A percentile compares a stretch with the other conserved stretches of the same genome.
These are phyloP conservation scores for Asarcornis scutulata DNA, from an alignment of 2,113 vertebrate genomes.

Conservation along the genomic window DNA sequence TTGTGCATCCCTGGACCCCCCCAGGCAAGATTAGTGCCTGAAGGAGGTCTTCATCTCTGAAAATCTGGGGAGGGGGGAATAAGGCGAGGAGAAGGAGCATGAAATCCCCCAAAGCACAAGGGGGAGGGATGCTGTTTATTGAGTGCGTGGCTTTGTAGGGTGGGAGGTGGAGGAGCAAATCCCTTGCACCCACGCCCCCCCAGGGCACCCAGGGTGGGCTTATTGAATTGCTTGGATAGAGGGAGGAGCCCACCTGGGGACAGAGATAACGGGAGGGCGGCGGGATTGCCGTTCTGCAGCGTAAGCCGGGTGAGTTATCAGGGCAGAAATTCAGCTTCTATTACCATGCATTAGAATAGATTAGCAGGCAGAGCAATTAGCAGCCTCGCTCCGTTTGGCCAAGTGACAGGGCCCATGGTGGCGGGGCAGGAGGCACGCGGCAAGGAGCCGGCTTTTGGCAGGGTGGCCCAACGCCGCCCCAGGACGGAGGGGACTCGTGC, in stretches of 20 bases:
- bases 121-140: background rate
- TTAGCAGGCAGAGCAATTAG: constrained; percentile 72
- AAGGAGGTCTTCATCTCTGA: background rate
- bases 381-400: constrained; percentile 1
- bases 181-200: background rate
- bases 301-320: constrained; percentile 56
- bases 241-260: constrained; percentile 69
- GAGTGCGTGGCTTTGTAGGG: background rate
- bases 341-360: constrained; percentile 78
- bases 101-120: background rate
- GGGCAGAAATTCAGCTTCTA: constrained; percentile 64
- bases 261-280: constrained; percentile 56
- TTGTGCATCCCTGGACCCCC: background rate
- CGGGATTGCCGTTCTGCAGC: constrained; percentile 19
- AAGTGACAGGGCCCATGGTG: background rate
- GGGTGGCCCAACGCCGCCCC: background rate
- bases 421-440: background rate
- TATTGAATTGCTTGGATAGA: background rate
- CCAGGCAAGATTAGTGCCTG: background rate
- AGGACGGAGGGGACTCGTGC: background rate
- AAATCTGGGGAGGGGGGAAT: background rate
- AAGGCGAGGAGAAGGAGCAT: background rate
- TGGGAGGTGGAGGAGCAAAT: background rate
- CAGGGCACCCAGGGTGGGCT: background rate
- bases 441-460: background rate